Evolutionary conservation across 2,113 vertebrate genomes (phyloP), one percentile per base, ranked within the genome.

Genomic region (Hemichromis elongatus): DNA sequence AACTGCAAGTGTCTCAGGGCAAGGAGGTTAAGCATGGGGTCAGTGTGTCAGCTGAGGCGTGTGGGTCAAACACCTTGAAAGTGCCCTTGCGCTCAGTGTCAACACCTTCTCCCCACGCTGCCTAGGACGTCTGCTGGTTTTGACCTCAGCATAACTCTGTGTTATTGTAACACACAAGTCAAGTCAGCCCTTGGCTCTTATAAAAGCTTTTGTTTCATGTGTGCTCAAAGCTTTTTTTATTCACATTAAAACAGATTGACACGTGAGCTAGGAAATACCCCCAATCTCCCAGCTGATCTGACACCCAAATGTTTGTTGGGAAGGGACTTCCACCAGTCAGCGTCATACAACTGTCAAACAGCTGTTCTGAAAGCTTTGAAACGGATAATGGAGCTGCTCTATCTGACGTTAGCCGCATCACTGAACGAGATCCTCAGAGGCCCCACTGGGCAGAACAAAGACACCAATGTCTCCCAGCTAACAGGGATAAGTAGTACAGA

Each of bases 401-500:
- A 77, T 91, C 83, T 90, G 90, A 88, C 73, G 86, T 87, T 79
- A 84, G 81, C 88, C 84, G 47, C 83, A 16, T 77, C 73, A 19
- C 70, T 85, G 87, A 87, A 70, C 87, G 80, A 90, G 90, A 89
- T 90, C 78, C 24, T 78, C 10, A 47, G 86, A 88, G 82, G 52
- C 83, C 92, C 94, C 28, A 66, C 88, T 86, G 93, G 85, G 94
- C 78, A 83, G 91, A 93, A 95, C 90, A 95, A 94, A 93, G 92
- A 86, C 80, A 80, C 89, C 84, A 88, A 91, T 83, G 89, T 94
- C 81, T 92, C 82, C 26, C 68, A 53, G 89, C 88, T 92, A 89
- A 91, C 90, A 45, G 82, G 85, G 89, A 93, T 93, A 91, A 95
- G 88, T 89, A 84, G 80, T 91, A 88, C 94, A 95, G 92, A 94